phyloP scores from a whole-genome alignment of 2,797 vertebrate species.

The Anguilla megastoma region DNA sequence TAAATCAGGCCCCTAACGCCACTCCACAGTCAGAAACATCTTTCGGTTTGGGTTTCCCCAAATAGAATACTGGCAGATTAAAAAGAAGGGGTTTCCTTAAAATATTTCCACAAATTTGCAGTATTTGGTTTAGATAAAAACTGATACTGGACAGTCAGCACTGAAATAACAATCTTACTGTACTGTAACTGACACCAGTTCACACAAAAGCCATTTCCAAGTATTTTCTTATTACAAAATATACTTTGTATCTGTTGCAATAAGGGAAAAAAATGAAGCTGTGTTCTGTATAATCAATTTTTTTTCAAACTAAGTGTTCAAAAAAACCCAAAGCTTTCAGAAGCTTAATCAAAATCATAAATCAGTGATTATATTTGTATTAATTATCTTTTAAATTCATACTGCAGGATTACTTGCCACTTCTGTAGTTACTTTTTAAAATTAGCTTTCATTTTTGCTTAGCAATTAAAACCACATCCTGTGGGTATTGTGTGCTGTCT shows the following conservation, averaged over 20 bases:
- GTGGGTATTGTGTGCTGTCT: conserved; percentile 3
- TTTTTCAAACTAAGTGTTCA: not conserved
- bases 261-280: not conserved
- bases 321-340: not conserved
- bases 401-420: not conserved
- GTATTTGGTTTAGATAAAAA: no score
- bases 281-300: not conserved
- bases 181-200: not conserved
- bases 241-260: not conserved
- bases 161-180: not conserved
- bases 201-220: no score
- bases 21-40: not conserved
- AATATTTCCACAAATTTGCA: no score
- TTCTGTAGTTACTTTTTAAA: not conserved
- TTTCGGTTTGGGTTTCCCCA: no score
- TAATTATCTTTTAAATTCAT: not conserved
- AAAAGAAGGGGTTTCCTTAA: not conserved
- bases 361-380: not conserved
- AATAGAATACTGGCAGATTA: not conserved
- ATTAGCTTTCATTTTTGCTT: not conserved
- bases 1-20: not conserved
- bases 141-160: not conserved
- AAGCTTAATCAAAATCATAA: not conserved
- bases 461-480: conserved; percentile 31
- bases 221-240: not conserved